These are phyloP conservation scores for Microplitis manilae DNA, from an alignment of 2,888 invertebrate genomes.

Conservation along the genomic window DNA sequence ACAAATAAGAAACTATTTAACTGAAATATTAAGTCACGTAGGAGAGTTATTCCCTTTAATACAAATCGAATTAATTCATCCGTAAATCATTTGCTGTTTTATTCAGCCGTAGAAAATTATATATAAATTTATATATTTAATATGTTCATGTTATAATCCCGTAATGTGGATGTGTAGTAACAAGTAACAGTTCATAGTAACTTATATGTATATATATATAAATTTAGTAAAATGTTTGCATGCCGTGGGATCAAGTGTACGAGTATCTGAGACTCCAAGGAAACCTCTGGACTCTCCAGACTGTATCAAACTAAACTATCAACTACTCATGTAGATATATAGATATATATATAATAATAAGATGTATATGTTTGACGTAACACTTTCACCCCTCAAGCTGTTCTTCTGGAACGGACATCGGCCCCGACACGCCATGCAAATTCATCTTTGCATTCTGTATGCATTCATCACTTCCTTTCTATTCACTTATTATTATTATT, in stretches of 20 bases:
- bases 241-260: slow-evolving; percentile 29
- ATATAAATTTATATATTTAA: neutral
- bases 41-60: neutral
- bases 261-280: neutral
- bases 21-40: neutral
- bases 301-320: slow-evolving; percentile 2
- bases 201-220: slow-evolving; percentile 19
- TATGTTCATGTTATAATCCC: neutral
- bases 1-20: neutral
- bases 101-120: neutral
- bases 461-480: slow-evolving; percentile 7
- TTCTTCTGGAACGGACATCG: slow-evolving; percentile 34
- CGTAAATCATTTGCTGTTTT: neutral
- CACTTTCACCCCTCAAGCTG: slow-evolving; percentile 65
- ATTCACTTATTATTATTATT: neutral
- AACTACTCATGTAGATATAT: slow-evolving; percentile 44
- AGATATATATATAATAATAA: slow-evolving; percentile 56
- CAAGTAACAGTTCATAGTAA: neutral
- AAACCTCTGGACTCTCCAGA: neutral
- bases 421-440: slow-evolving; percentile 24
- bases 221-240: slow-evolving; percentile 1
- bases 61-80: neutral
- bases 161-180: neutral
- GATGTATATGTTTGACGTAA: slow-evolving; percentile 66
- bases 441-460: slow-evolving; percentile 22